These are phyloP conservation scores for Macrosiphum euphorbiae DNA, from an alignment of 2,888 invertebrate genomes.

Conservation along the genomic window DNA sequence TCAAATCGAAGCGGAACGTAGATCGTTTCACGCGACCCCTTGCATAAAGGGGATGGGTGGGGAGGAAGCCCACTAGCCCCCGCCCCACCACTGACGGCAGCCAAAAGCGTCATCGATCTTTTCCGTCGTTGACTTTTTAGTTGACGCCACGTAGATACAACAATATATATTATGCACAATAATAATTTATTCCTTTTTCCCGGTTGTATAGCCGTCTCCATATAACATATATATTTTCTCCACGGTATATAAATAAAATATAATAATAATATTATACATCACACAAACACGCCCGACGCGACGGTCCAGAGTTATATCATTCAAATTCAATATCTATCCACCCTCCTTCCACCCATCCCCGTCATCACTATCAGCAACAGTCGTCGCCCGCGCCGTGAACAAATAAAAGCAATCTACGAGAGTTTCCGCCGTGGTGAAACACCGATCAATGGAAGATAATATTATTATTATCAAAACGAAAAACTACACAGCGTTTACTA, in stretches of 20 bases:
- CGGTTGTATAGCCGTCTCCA: neutral
- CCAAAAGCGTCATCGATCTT: constrained; percentile 30
- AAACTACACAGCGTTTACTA: neutral
- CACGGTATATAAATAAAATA: neutral
- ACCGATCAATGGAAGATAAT: neutral
- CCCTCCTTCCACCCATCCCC: neutral
- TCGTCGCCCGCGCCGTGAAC: neutral
- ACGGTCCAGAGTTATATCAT: neutral
- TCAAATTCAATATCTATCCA: neutral
- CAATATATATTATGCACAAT: neutral
- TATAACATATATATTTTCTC: neutral
- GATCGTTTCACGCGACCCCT: neutral
- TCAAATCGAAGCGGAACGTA: neutral
- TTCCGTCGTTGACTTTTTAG: neutral
- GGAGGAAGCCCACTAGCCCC: neutral
- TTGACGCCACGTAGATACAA: neutral
- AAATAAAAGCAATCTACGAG: constrained; percentile 5
- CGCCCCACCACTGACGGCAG: neutral
- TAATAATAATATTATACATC: neutral
- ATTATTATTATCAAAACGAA: neutral
- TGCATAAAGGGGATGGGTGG: neutral
- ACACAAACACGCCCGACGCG: neutral
- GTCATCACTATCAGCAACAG: neutral
- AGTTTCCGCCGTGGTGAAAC: neutral
- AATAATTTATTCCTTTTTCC: neutral